Conservation (phyloP, 2,888 invertebrate species). For the Eupithecia insigniata region DNA sequence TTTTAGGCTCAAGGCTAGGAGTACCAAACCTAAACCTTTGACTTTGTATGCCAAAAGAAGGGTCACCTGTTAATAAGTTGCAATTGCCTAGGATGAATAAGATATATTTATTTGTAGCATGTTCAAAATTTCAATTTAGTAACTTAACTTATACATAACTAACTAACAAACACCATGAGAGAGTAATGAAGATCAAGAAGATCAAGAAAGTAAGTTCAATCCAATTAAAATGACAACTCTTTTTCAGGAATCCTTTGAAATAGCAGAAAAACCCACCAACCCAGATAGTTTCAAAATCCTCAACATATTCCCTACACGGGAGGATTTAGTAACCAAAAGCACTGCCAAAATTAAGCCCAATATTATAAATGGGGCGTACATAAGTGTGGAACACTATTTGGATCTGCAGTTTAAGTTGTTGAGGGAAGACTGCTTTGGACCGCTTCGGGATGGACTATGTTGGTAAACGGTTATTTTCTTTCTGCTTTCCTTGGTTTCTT, state of each 20-base stretch:
- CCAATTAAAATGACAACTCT: background rate
- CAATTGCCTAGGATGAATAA: too few species aligned
- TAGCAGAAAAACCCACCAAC: constrained; percentile 43
- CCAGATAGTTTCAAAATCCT: constrained; percentile 62
- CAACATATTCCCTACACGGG: constrained; percentile 74
- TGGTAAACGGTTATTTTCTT: constrained; percentile 56
- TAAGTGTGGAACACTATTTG: constrained; percentile 88
- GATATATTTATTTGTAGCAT: too few species aligned
- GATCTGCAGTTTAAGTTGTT: constrained; percentile 91
- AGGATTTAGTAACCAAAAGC: constrained; percentile 80
- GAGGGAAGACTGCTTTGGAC: constrained; percentile 91
- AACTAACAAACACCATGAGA: too few species aligned
- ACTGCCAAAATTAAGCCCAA: constrained; percentile 78
- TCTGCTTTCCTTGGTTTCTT: constrained; percentile 23
- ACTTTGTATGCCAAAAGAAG: background rate
- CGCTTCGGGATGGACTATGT: constrained; percentile 88
- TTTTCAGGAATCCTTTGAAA: constrained; percentile 34
- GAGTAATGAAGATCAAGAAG: too few species aligned
- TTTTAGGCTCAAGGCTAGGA: background rate
- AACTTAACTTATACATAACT: too few species aligned
- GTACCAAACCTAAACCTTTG: background rate
- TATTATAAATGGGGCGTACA: constrained; percentile 85
- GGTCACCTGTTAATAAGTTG: too few species aligned
- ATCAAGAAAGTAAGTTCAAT: too few species aligned
- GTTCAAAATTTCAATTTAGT: too few species aligned